phyloP scores from a whole-genome alignment of 2,797 vertebrate species.

The Malacoraja senta region DNA sequence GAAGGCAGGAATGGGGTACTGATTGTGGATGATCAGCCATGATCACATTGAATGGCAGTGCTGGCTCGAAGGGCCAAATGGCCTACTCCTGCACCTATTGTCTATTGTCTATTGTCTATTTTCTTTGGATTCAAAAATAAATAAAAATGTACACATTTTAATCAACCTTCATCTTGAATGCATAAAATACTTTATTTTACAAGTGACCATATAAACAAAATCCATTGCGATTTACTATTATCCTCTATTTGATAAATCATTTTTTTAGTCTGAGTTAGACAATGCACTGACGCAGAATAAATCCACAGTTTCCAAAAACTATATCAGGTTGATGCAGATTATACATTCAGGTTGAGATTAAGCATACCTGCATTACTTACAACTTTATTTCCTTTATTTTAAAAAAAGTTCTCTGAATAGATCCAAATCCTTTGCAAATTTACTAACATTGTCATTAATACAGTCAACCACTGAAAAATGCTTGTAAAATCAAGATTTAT shows the following conservation, averaged over 20 bases:
- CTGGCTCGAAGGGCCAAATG: too few species aligned
- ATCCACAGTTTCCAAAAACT: neutral
- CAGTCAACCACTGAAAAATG: neutral
- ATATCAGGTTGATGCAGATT: neutral
- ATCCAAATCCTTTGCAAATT: neutral
- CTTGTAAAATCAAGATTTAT: neutral
- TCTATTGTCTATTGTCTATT: too few species aligned
- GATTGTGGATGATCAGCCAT: too few species aligned
- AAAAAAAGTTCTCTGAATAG: neutral
- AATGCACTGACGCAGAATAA: neutral
- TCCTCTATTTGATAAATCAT: neutral
- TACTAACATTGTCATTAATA: neutral
- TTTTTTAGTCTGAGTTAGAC: neutral
- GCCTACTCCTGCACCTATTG: too few species aligned
- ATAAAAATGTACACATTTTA: neutral
- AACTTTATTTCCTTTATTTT: neutral
- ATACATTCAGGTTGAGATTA: neutral
- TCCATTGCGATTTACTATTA: neutral
- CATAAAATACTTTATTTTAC: neutral
- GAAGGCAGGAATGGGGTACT: too few species aligned
- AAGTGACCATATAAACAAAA: neutral
- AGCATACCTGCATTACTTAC: neutral
- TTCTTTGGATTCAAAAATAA: neutral
- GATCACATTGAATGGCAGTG: too few species aligned
- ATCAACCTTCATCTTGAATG: neutral